phyloP scores from a whole-genome alignment of 1,140 invertebrate genomes.

The Bombus waltoni region DNA sequence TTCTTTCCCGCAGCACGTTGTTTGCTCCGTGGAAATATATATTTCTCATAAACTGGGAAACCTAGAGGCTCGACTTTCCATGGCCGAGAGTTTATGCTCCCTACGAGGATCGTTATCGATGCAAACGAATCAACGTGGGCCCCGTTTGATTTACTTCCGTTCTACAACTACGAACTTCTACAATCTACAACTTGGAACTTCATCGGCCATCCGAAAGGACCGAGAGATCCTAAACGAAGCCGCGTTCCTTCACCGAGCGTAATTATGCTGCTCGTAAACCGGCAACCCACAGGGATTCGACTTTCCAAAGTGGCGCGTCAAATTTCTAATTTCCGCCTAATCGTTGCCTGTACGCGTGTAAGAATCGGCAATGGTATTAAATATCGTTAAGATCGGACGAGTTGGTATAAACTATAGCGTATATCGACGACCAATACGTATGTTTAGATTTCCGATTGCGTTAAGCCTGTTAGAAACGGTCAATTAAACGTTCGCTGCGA shows the following conservation, averaged over 20 bases:
- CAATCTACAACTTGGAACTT: conserved; percentile 27
- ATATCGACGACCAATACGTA: too few species aligned
- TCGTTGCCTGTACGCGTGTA: too few species aligned
- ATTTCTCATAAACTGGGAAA: conserved; percentile 37
- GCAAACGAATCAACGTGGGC: conserved; percentile 28
- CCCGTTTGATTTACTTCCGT: conserved; percentile 29
- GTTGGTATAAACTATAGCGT: too few species aligned
- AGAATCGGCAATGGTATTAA: not conserved
- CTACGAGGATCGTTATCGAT: conserved; percentile 22
- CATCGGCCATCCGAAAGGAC: conserved; percentile 7
- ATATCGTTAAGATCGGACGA: not conserved
- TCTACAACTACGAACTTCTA: not conserved
- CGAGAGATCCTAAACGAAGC: conserved; percentile 8
- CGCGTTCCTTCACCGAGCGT: not conserved
- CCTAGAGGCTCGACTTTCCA: conserved; percentile 8
- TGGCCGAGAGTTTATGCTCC: not conserved
- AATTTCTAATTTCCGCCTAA: not conserved
- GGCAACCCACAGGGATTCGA: not conserved
- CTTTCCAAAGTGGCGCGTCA: not conserved
- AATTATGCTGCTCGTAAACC: conserved; percentile 6
- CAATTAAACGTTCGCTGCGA: too few species aligned
- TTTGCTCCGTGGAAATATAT: conserved; percentile 19
- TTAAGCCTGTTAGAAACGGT: too few species aligned
- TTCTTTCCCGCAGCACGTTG: conserved; percentile 34
- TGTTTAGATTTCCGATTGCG: too few species aligned